phyloP scores from a whole-genome alignment of 2,797 vertebrate genomes.

The Sitta carolinensis region DNA sequence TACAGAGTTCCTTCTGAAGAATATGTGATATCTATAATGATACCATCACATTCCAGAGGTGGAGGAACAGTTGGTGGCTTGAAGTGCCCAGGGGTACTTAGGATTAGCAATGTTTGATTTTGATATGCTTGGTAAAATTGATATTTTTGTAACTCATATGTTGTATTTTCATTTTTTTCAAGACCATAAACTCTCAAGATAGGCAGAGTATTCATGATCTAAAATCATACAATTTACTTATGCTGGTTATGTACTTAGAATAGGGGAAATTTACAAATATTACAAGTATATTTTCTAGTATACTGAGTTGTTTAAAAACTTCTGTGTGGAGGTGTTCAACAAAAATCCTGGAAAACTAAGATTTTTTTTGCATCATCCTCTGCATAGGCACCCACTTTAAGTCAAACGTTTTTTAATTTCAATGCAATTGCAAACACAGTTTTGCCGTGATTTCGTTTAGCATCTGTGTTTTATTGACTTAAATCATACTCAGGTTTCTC shows the following conservation, averaged over 20 bases:
- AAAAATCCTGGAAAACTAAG: neutral
- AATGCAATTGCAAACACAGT: conserved; percentile 17
- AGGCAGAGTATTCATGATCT: neutral
- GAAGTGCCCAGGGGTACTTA: neutral
- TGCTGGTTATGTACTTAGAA: neutral
- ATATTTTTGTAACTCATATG: neutral
- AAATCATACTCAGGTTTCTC: conserved; percentile 5
- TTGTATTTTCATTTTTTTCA: neutral
- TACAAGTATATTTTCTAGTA: neutral
- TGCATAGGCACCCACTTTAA: neutral
- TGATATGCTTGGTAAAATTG: neutral
- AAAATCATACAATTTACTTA: neutral
- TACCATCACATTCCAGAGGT: neutral
- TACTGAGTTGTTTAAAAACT: neutral
- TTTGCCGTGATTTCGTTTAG: conserved; percentile 36
- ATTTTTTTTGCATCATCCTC: neutral
- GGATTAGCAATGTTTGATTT: neutral
- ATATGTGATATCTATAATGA: neutral
- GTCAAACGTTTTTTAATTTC: conserved; percentile 26
- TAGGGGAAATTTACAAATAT: neutral
- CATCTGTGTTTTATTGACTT: conserved; percentile 47
- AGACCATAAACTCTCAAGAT: neutral
- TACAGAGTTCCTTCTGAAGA: neutral
- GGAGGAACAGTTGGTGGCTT: neutral
- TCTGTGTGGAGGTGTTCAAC: neutral